Percentiles rank a stretch among this genome's conserved stretches.
Evolutionary conservation across 2,113 vertebrate genomes (phyloP).

Genomic region (Siniperca knerii): DNA sequence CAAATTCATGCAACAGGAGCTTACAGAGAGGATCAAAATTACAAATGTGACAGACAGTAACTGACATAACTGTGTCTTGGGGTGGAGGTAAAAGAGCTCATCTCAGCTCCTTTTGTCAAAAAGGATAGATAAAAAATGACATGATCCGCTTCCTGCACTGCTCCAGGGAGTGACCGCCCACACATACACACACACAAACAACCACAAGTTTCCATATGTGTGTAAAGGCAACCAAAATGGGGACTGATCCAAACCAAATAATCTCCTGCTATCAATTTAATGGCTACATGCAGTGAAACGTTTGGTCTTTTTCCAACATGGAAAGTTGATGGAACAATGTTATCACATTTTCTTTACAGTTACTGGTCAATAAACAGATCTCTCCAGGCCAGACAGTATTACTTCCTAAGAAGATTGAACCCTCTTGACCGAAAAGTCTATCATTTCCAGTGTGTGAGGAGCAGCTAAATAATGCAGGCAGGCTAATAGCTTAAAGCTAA

Average conservation of each 20-base stretch:
- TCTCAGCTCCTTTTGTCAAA: conserved; percentile 29
- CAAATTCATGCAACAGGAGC: background rate
- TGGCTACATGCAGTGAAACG: background rate
- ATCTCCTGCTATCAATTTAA: background rate
- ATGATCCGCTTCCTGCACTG: conserved; percentile 5
- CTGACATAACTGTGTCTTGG: conserved; percentile 7
- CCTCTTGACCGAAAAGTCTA: too few species aligned
- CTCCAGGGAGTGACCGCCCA: background rate
- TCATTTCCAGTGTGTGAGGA: conserved; percentile 41
- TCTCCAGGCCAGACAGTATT: conserved; percentile 24
- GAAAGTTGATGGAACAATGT: conserved; percentile 18
- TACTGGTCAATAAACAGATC: conserved; percentile 24
- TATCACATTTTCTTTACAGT: conserved; percentile 20
- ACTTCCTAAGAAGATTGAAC: background rate
- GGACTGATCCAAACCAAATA: background rate
- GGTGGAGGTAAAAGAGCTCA: conserved; percentile 13
- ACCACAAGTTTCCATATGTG: background rate
- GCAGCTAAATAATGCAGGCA: conserved; percentile 75
- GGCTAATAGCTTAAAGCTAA: conserved; percentile 60
- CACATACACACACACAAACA: background rate
- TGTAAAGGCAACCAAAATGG: background rate
- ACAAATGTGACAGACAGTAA: background rate
- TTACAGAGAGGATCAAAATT: background rate
- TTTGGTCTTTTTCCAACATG: background rate
- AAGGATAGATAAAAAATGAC: conserved; percentile 28